A percentile compares a stretch with the other conserved stretches of the same genome.
phyloP scores from a whole-genome alignment of 1,140 invertebrate species.

The Helicoverpa zea region DNA sequence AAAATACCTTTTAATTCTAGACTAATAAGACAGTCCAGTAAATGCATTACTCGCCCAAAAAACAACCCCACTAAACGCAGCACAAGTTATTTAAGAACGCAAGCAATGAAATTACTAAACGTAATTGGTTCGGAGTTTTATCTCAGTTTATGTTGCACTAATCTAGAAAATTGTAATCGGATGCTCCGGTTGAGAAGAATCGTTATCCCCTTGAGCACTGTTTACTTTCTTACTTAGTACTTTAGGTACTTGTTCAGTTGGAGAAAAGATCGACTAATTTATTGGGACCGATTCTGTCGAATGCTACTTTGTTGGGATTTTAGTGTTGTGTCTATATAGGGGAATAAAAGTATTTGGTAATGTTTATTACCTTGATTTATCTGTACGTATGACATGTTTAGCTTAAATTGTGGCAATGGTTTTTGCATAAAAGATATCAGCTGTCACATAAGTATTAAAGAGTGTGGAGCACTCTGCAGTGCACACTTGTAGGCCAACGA shows the following conservation, averaged over 20 bases:
- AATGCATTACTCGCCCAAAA: slow-evolving; percentile 1
- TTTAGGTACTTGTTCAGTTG: neutral
- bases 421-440: too few species aligned
- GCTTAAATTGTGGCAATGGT: too few species aligned
- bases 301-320: neutral
- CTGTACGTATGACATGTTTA: too few species aligned
- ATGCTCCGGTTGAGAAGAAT: slow-evolving; percentile 19
- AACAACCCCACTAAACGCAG: slow-evolving; percentile 39
- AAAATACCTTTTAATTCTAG: too few species aligned
- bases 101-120: slow-evolving; percentile 58
- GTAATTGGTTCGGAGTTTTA: slow-evolving; percentile 54
- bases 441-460: too few species aligned
- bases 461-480: too few species aligned
- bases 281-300: neutral
- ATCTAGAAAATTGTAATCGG: slow-evolving; percentile 48
- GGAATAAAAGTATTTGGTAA: too few species aligned
- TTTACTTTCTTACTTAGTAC: slow-evolving; percentile 4
- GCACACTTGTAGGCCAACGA: too few species aligned
- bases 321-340: too few species aligned
- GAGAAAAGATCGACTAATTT: slow-evolving; percentile 5
- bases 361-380: too few species aligned
- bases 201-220: slow-evolving; percentile 14
- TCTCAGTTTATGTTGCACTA: slow-evolving; percentile 49
- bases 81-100: slow-evolving; percentile 55
- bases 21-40: neutral